Conservation (phyloP, 92 coral and sea anemone genomes). For the Zoanthus sociatus region DNA sequence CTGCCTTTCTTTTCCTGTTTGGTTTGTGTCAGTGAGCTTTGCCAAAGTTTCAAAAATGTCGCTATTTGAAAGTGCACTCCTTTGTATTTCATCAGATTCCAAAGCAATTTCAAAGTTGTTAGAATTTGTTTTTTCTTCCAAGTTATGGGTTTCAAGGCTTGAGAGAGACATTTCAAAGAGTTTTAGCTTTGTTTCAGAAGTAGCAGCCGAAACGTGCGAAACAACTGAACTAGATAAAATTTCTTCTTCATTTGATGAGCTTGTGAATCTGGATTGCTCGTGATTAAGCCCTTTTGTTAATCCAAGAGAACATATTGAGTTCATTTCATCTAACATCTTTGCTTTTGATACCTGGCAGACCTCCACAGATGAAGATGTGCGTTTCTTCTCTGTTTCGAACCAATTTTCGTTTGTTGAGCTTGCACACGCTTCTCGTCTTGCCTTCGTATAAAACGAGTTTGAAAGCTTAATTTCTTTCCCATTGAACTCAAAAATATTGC, state of each 20-base stretch:
- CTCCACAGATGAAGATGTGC: neutral
- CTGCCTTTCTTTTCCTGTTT: neutral
- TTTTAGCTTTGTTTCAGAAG: neutral
- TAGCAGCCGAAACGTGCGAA: neutral
- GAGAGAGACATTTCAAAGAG: neutral
- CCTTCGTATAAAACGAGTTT: neutral
- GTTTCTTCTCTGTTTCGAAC: neutral
- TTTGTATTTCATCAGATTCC: neutral
- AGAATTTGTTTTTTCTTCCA: neutral
- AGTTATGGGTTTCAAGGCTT: neutral
- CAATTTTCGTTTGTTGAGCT: neutral
- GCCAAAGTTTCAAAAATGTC: neutral
- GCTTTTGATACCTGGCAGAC: neutral
- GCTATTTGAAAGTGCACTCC: neutral
- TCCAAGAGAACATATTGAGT: neutral
- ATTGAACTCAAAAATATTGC: neutral
- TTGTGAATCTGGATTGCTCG: neutral
- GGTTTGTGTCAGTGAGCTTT: neutral
- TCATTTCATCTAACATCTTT: neutral
- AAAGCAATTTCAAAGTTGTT: neutral
- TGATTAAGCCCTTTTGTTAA: neutral
- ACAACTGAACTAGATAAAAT: neutral
- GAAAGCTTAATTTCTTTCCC: conserved; percentile 11
- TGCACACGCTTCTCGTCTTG: neutral
- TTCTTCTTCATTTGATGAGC: neutral